A percentile compares a stretch with the other conserved stretches of the same genome.
Conservation (phyloP, 92 coral and sea anemone genomes). For the Phymanthus crucifer region DNA sequence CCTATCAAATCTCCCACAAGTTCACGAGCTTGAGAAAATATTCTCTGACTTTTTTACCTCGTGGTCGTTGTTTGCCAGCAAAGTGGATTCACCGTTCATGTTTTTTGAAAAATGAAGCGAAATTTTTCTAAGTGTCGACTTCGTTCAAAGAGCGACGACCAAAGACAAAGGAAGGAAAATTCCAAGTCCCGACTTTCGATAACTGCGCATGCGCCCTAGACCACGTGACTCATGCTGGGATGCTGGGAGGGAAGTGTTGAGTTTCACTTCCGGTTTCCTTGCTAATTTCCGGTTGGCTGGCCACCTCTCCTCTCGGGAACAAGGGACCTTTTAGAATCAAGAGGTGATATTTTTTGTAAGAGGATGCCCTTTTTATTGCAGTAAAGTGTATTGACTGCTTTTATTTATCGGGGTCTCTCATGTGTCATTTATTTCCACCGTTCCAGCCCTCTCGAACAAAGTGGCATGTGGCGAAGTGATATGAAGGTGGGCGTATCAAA, state of each 20-base stretch:
- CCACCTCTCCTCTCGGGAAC: background rate
- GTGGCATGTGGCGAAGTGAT: too few species aligned
- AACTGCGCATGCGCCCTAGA: conserved; percentile 87
- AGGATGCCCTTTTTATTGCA: background rate
- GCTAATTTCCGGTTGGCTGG: background rate
- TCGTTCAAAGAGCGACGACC: conserved; percentile 58
- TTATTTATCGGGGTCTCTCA: background rate
- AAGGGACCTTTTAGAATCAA: background rate
- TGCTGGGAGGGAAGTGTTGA: conserved; percentile 17
- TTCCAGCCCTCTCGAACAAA: too few species aligned
- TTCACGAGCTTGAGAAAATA: conserved; percentile 14
- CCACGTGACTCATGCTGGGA: conserved; percentile 58
- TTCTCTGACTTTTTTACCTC: conserved; percentile 52
- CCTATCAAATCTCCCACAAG: conserved; percentile 2
- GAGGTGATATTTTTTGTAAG: background rate
- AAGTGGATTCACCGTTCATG: conserved; percentile 82
- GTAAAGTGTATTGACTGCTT: background rate
- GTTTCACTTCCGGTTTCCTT: background rate
- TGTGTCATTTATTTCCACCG: background rate
- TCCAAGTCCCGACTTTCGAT: conserved; percentile 80
- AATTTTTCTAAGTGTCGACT: conserved; percentile 98
- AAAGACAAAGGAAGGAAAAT: conserved; percentile 68
- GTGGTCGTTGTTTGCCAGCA: conserved; percentile 34
- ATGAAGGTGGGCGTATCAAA: too few species aligned
- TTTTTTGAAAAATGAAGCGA: conserved; percentile 57